A percentile compares a stretch with the other conserved stretches of the same genome.
These are phyloP conservation scores for Zygaena filipendulae DNA, from an alignment of 2,888 invertebrate genomes.

Conservation along the genomic window DNA sequence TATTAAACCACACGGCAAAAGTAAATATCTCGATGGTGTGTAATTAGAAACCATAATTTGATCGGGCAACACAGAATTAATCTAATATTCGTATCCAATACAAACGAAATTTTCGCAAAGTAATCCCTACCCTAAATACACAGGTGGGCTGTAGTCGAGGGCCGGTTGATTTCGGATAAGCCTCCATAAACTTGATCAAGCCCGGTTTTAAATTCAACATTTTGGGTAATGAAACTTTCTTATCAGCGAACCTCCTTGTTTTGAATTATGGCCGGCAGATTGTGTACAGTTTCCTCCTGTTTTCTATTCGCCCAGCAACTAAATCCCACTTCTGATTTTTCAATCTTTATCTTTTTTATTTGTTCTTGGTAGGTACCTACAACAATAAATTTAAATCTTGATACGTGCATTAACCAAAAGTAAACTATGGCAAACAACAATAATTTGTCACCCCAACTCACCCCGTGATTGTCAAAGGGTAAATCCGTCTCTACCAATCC, in stretches of 20 bases:
- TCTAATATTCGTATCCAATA: too few species aligned
- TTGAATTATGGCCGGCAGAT: constrained; percentile 53
- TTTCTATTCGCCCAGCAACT: constrained; percentile 11
- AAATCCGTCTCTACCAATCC: constrained; percentile 39
- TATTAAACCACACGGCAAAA: too few species aligned
- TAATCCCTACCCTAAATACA: constrained; percentile 56
- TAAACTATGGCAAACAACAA: constrained; percentile 35
- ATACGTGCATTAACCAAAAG: too few species aligned
- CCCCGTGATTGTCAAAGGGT: constrained; percentile 41
- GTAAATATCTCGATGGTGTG: too few species aligned
- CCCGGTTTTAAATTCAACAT: constrained; percentile 62
- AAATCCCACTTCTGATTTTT: constrained; percentile 23
- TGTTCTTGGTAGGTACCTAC: too few species aligned
- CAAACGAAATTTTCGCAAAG: constrained; percentile 49
- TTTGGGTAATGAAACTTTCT: constrained; percentile 66
- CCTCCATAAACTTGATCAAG: constrained; percentile 54
- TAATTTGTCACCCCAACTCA: constrained; percentile 53
- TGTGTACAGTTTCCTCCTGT: constrained; percentile 29
- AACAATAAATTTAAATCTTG: too few species aligned
- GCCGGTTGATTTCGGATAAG: constrained; percentile 36
- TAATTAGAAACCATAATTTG: too few species aligned
- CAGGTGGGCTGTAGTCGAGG: constrained; percentile 40
- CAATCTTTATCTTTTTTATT: constrained; percentile 11
- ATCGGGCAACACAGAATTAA: too few species aligned
- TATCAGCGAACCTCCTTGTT: constrained; percentile 55